Base-by-base conservation (phyloP, 2,888 invertebrate species). In the Papilio elwesi region DNA sequence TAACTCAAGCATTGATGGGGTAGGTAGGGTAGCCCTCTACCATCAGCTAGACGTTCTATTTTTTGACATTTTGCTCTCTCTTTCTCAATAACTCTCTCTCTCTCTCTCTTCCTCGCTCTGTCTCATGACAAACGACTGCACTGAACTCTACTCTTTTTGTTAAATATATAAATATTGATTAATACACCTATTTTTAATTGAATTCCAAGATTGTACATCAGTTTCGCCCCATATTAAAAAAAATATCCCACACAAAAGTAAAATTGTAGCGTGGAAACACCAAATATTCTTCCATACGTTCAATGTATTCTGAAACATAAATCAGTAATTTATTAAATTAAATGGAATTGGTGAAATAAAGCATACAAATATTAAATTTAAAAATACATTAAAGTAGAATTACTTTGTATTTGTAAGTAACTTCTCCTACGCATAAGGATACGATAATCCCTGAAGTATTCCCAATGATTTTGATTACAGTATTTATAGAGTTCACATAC, bases 401-500 rank as follows among this genome's bases (percentile, higher is more conserved):
- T 83, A 95, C 95, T 77, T 89, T 85, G 79, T 91, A 92, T 68
- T 77, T 82, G 72, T 92, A 87, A 11, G 94, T 95, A 11, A 95
- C 91, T 76, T 94, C 93, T 71, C 96, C 97, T 36, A 96, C 96
- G 74, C 96, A 90, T 75, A 95, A 88, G 0, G 97, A 96, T n/a
- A 96, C 94, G 70, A 97, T 95, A 76, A 97, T 95, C 12, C 96
- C 97, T 0, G 96, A 94, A 0, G 95, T 94, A 66, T 95, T 95
- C 16, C 96, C 97, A 74, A 97, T 88, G 73, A 96, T 96, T 82
- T 96, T 97, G 70, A 96, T 96, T 1, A 97, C 95, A 8, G 97
- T 97, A 77, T 96, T 96, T 11, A 97, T 85, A 13, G 96, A 95
- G 55, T 96, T 97, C 2, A 96, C 96, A 81, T 95, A 97, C 80